Evolutionary conservation across 2,797 vertebrate species (phyloP).

Genomic region (Anomalospiza imberbis): DNA sequence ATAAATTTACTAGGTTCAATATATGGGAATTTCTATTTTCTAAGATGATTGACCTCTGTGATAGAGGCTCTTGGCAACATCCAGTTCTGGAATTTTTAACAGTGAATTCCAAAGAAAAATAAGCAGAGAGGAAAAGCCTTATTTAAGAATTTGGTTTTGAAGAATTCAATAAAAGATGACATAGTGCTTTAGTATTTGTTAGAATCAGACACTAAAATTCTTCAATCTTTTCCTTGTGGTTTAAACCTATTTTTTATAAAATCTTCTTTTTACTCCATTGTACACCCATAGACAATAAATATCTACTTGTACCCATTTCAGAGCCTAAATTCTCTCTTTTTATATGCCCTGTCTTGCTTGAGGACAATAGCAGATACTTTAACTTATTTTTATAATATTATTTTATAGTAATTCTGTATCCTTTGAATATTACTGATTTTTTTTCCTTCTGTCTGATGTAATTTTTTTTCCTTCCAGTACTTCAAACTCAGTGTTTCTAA

Average conservation of each 20-base stretch:
- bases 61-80: neutral
- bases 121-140: neutral
- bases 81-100: slow-evolving; percentile 2
- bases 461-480: neutral
- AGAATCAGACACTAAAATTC: neutral
- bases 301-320: neutral
- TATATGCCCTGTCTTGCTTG: neutral
- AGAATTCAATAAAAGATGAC: neutral
- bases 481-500: neutral
- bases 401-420: neutral
- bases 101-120: neutral
- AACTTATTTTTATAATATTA: neutral
- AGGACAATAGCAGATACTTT: neutral
- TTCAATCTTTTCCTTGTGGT: neutral
- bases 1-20: slow-evolving; percentile 31
- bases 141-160: neutral
- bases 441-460: neutral
- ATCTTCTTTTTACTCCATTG: neutral
- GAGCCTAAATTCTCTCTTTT: neutral
- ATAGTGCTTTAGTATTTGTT: neutral
- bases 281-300: neutral
- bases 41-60: slow-evolving; percentile 14
- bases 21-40: neutral
- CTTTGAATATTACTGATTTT: neutral
- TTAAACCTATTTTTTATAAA: neutral